Base-by-base conservation (phyloP, 2,113 vertebrate genomes). In the Syngnathus scovelli region DNA sequence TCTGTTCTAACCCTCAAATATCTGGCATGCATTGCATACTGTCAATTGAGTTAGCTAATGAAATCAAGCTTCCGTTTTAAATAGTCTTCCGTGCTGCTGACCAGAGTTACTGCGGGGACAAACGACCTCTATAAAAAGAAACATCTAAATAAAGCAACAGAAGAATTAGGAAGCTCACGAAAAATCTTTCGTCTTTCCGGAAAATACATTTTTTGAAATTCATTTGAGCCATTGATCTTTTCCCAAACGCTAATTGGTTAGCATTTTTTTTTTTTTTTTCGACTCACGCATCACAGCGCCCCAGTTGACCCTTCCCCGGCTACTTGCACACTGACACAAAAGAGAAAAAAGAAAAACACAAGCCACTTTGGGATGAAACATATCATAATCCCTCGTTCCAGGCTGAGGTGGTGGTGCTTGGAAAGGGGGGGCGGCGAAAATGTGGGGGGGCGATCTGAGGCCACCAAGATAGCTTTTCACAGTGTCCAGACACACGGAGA, bases 401-500 rank as follows among this genome's bases (percentile, higher is more conserved):
- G 51, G 19, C 51, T 19, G 21, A 54, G 8, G 52, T 55, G 10
- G 21, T 27, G 23, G 13, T 16, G 27, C 27, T 36, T 55, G 21
- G 52, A 55, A 12, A 21, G 61, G 13, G 36, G 76, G 68, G 56
- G 78, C 64, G 68, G 37, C 2, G 56, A 6, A 36, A 27, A 33
- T 33, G 27, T 33, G 27, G 2, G 16, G n/a, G 23, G 54, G 54
- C 78, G 62, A 5, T 80, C 78, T 74, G 66, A 78, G 86, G 86
- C 86, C 88, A 88, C 88, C 88, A 88, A 80, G 86, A 84, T 64
- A 72, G 88, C 84, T 84, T 86, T 85, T 87, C 81, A 87, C 66
- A 80, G 66, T 66, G 72, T 70, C 69, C 77, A 77, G 67, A 70
- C 69, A 83, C 66, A 71, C 48, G 68, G 69, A 75, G 75, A 81